Percentiles rank a stretch among this genome's conserved stretches.
These are phyloP conservation scores for Anomalospiza imberbis DNA, from an alignment of 2,797 vertebrate genomes.

Conservation along the genomic window DNA sequence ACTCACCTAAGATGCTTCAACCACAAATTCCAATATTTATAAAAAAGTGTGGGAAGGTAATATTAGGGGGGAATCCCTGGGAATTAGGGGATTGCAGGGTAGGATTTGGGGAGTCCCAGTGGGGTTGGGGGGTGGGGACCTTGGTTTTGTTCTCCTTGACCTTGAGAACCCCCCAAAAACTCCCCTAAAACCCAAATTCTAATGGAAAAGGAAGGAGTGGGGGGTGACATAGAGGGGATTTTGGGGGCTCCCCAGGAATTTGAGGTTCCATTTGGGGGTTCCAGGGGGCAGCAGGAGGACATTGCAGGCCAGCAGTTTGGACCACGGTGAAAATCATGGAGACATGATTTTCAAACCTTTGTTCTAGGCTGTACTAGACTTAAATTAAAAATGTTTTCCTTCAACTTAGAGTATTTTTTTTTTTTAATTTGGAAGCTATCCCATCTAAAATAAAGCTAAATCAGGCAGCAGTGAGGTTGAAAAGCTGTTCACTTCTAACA, in stretches of 20 bases:
- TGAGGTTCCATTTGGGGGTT: fast-evolving
- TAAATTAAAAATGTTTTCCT: background rate
- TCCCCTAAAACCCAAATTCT: background rate
- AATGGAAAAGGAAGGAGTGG: background rate
- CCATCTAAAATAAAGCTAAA: background rate
- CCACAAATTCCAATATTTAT: background rate
- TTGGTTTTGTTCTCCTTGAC: background rate
- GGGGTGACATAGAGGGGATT: fast-evolving
- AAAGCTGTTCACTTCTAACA: background rate
- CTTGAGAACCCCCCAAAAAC: fast-evolving
- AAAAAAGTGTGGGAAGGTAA: fast-evolving
- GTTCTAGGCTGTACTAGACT: background rate
- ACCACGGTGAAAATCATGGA: conserved; percentile 65
- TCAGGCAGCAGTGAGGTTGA: fast-evolving
- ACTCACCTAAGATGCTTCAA: fast-evolving
- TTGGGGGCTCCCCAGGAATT: fast-evolving
- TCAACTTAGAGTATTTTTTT: background rate
- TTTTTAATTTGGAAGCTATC: background rate
- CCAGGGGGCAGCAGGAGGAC: conserved; percentile 79
- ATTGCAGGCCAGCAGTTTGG: conserved; percentile 91
- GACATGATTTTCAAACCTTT: background rate
- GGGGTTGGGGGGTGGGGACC: fast-evolving
- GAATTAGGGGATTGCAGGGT: background rate
- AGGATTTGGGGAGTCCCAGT: fast-evolving
- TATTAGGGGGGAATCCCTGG: fast-evolving